phyloP scores from a whole-genome alignment of 2,113 vertebrate species.

The Perccottus glenii region DNA sequence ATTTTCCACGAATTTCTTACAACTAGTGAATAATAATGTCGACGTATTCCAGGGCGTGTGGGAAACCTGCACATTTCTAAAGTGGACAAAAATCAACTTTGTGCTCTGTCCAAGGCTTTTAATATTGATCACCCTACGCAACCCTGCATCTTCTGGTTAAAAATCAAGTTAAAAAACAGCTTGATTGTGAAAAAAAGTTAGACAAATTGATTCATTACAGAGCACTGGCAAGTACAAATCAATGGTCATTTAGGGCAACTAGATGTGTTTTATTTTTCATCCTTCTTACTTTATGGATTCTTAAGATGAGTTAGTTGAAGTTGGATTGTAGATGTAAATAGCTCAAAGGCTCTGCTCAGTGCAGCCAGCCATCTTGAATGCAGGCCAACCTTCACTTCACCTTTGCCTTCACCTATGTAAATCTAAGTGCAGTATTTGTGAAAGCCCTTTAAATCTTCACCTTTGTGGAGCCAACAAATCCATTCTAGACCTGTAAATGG shows the following conservation, averaged over 20 bases:
- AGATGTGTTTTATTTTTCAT: neutral
- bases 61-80: neutral
- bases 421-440: conserved; percentile 8
- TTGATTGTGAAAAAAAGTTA: neutral
- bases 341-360: neutral
- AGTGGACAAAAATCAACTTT: neutral
- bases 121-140: conserved; percentile 4
- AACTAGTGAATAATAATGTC: too few species aligned
- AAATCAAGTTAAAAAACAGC: neutral
- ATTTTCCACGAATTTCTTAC: neutral
- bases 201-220: neutral
- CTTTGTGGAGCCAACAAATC: conserved; percentile 38
- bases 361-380: neutral
- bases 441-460: conserved; percentile 31
- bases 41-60: neutral
- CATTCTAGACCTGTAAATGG: conserved; percentile 33
- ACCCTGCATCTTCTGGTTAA: neutral
- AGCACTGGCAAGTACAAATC: neutral
- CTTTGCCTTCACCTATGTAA: conserved; percentile 9
- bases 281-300: too few species aligned
- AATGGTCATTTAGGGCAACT: neutral
- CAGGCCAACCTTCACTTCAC: neutral
- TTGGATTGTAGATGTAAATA: too few species aligned
- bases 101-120: neutral
- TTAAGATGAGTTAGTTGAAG: too few species aligned